A percentile compares a stretch with the other conserved stretches of the same genome.
phyloP scores from a whole-genome alignment of 2,797 vertebrate genomes.

The Melanotaenia maccullochi region DNA sequence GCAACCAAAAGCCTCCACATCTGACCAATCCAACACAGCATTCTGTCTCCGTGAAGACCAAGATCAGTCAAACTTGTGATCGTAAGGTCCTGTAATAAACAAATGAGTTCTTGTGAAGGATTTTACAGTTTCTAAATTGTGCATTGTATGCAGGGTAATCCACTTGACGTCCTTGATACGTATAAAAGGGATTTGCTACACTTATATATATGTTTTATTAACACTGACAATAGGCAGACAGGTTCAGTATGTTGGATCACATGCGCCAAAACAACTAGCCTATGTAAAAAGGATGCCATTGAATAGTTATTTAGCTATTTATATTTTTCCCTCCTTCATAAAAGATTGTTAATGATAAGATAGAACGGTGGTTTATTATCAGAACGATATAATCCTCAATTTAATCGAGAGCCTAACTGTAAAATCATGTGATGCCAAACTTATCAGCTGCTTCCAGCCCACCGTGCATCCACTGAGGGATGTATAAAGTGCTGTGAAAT shows the following conservation, averaged over 20 bases:
- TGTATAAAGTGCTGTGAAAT: not conserved
- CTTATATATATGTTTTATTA: not conserved
- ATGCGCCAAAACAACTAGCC: slow-evolving; percentile 1
- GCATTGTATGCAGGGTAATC: not conserved
- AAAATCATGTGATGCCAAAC: not conserved
- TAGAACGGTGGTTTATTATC: slow-evolving; percentile 12
- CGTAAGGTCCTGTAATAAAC: slow-evolving; percentile 64
- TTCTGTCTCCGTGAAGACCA: slow-evolving; percentile 64
- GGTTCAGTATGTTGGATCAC: slow-evolving; percentile 26
- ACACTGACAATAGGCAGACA: slow-evolving; percentile 10
- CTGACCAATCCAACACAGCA: slow-evolving; percentile 61
- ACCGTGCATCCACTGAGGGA: not conserved
- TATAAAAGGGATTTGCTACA: not conserved
- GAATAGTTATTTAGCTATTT: not conserved
- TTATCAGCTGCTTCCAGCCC: not conserved
- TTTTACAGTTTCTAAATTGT: not conserved
- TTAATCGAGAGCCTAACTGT: not conserved
- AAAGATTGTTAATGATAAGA: not conserved
- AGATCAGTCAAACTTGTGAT: slow-evolving; percentile 71
- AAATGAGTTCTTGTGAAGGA: not conserved
- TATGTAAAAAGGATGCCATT: not conserved
- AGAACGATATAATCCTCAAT: not conserved
- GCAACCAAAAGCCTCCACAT: slow-evolving; percentile 8
- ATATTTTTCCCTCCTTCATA: not conserved
- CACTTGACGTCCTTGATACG: not conserved